phyloP scores from a whole-genome alignment of 2,797 vertebrate genomes.

The Tenualosa ilisha region DNA sequence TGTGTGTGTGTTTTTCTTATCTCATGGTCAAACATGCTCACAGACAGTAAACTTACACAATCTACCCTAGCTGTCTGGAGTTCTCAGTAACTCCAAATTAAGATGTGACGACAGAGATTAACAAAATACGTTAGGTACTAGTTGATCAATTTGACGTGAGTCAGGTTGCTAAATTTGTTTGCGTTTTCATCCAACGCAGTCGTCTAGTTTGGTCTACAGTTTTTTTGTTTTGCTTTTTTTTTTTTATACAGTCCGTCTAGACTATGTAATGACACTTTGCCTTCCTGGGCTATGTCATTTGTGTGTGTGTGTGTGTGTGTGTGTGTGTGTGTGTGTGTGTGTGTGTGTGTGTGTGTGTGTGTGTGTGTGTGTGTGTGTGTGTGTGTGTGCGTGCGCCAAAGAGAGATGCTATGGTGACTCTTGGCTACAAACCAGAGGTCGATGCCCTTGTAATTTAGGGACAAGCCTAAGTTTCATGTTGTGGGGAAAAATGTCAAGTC shows the following conservation, averaged over 20 bases:
- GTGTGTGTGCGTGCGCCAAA: not conserved
- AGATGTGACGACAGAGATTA: not conserved
- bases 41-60: not conserved
- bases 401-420: not conserved
- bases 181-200: not conserved
- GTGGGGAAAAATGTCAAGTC: not conserved
- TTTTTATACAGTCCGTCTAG: not conserved
- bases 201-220: not conserved
- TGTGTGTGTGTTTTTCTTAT: not conserved
- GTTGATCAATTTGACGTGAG: too few species aligned
- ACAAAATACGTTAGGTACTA: too few species aligned
- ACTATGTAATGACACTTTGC: constrained; percentile 6
- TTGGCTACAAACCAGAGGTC: not conserved
- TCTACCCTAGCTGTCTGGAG: not conserved
- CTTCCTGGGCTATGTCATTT: not conserved
- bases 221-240: not conserved
- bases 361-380: not conserved
- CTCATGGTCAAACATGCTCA: constrained; percentile 9
- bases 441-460: not conserved
- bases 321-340: not conserved
- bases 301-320: not conserved
- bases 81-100: too few species aligned
- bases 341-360: not conserved
- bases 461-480: not conserved
- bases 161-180: not conserved